Base-by-base conservation (phyloP, 2,797 vertebrate genomes). In the Heterohyrax brucei region DNA sequence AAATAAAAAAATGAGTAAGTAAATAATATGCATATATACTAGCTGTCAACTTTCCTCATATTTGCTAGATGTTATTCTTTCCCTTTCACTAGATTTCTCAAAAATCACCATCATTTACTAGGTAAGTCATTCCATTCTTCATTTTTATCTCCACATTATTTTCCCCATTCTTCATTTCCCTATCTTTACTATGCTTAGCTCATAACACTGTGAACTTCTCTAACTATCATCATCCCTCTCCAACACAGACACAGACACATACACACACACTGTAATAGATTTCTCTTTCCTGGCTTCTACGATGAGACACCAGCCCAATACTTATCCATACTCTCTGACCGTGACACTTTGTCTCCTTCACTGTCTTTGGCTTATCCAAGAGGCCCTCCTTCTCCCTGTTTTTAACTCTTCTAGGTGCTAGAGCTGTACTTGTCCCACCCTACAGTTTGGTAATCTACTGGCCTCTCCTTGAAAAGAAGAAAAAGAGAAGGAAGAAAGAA, bases 31-130 rank as follows among this genome's bases (percentile, higher is more conserved):
- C 53, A 24, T 28, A 13, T 3, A 61, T 61, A 16, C 5, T 10
- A 48, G 21, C 13, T 93, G 21, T n/a, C 85, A 22, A 77, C 70
- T 5, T 12, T 5, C 8, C 18, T 82, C 13, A 82, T 59, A 24
- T 68, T 92, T 77, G 28, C 10, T 91, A 76, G 18, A 13, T 81
- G 2, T 50, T 93, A 92, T 82, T 18, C 16, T 92, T 79, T 88
- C 10, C 18, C 5, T 16, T 7, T 7, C 1, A 33, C 2, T 62
- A 88, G 56, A 78, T 68, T 81, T 39, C 39, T 86, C 7, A 78
- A 76, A 88, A 72, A 18, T 66, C 4, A 80, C 5, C 18, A 0
- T 61, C 19, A 50, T 61, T 62, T 86, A 26, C 53, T 61, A 48
- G 48, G 10, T 9, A 68, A 12, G 10, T 61, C 24, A 53, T 93